Evolutionary conservation across 35 echinoderm and acorn worm species (phyloP).

Genomic region (Ptychodera flava): DNA sequence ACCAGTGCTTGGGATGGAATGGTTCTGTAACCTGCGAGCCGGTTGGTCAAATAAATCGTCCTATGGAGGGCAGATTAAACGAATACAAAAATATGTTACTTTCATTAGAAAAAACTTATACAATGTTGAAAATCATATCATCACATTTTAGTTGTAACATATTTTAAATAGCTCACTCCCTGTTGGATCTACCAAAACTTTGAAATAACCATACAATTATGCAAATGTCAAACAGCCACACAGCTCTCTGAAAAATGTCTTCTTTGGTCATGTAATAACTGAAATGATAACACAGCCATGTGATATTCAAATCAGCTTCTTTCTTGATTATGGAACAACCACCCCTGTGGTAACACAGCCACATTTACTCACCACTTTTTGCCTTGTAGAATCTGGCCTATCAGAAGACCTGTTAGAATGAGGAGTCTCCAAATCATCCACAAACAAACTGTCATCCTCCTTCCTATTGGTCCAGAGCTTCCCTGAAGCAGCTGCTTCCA

Average conservation of each 20-base stretch:
- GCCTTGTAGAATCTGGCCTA: constrained; percentile 31
- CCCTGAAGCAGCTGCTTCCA: constrained; percentile 89
- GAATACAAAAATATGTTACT: not conserved
- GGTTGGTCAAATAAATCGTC: constrained; percentile 32
- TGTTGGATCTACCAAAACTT: too few relatives aligned
- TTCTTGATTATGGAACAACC: not conserved
- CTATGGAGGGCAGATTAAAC: not conserved
- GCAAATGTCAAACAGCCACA: too few relatives aligned
- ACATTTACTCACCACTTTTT: not conserved
- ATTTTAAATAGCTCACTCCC: too few relatives aligned
- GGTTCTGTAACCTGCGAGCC: not conserved
- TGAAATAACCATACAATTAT: too few relatives aligned
- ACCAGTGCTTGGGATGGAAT: constrained; percentile 6
- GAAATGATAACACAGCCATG: too few relatives aligned
- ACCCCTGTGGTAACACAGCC: not conserved
- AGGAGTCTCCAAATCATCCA: not conserved
- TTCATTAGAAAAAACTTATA: too few relatives aligned
- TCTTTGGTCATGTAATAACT: too few relatives aligned
- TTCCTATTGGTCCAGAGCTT: constrained; percentile 78
- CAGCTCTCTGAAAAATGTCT: too few relatives aligned
- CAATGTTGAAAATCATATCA: too few relatives aligned
- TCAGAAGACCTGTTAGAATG: not conserved
- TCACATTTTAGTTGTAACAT: too few relatives aligned
- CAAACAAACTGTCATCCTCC: constrained; percentile 29
- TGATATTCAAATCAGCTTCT: too few relatives aligned